Evolutionary conservation across 1,140 invertebrate genomes (phyloP).

Genomic region (Atta texana): DNA sequence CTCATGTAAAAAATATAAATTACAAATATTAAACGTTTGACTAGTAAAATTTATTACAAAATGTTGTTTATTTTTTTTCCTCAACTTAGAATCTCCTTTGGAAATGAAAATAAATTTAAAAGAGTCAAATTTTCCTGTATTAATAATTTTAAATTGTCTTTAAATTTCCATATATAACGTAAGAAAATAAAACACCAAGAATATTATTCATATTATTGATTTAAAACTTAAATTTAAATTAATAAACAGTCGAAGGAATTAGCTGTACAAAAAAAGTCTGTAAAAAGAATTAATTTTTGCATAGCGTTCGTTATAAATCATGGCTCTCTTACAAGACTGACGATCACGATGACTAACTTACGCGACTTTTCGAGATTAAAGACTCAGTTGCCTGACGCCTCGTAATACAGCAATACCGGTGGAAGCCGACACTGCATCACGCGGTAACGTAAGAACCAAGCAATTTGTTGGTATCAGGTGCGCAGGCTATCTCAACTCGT

Average conservation of each 20-base stretch:
- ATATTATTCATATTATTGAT: too few relatives aligned
- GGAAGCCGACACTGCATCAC: conserved; percentile 74
- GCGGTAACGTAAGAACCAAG: conserved; percentile 78
- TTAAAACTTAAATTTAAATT: too few relatives aligned
- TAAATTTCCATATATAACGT: not conserved
- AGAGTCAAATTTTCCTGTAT: not conserved
- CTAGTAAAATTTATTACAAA: not conserved
- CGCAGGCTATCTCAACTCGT: conserved; percentile 83
- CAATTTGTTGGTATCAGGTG: conserved; percentile 86
- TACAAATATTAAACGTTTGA: conserved; percentile 15
- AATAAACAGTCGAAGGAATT: too few relatives aligned
- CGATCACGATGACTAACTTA: conserved; percentile 13
- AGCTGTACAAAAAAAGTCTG: not conserved
- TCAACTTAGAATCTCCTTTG: not conserved
- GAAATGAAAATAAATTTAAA: not conserved
- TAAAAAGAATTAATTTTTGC: not conserved
- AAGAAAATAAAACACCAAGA: not conserved
- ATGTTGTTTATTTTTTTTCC: not conserved
- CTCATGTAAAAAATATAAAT: not conserved
- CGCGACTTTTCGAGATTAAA: conserved; percentile 59
- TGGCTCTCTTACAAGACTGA: conserved; percentile 23
- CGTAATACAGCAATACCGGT: not conserved
- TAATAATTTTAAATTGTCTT: not conserved
- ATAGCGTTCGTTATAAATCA: conserved; percentile 10
- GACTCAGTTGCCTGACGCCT: conserved; percentile 59